Evolutionary conservation across 1,140 invertebrate genomes (phyloP), one percentile per base, ranked within the genome.

Genomic region (Drosophila ironensis): DNA sequence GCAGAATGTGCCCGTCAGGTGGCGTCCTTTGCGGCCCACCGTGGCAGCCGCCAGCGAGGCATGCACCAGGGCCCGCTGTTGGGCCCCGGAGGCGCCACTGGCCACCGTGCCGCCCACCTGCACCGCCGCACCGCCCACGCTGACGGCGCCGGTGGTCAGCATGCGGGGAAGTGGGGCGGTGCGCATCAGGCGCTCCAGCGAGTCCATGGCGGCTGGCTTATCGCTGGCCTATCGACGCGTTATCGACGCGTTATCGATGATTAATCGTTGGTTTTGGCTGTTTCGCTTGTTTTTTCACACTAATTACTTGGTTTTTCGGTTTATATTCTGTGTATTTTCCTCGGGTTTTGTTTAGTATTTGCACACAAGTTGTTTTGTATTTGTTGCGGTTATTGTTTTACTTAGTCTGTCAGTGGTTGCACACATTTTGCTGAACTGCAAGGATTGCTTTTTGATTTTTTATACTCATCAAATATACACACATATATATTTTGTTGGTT

Each of bases 1-100:
- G 80, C 95, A 96, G 91, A 97, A 97, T 35, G 95, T 96, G 50
- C 95, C 96, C 4, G 95, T 95, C 37, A 97, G 92, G 87, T 96
- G 95, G 53, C 95, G 92, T 60, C 94, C 94, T 82, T 95, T 95
- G 59, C 94, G 93, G 2, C 94, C 94, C 33, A 95, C 92, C 12
- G 92, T 91, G 25, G 94, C 93, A 1, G 94, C 94, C 57, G 94
- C 94, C 60, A 95, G 91, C 64, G 94, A 95, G 33, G 94, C 94
- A 88, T 95, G 94, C 22, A 95, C 94, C 66, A 95, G 91, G 4
- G 94, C 94, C 38, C 94, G 93, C 66, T 93, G 92, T 1, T 93
- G 93, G 27, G 53, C 77, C 5, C 72, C 75, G 33, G 69, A 57
- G 20, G 59, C 64, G 7, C 33, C 68, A 11, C 53, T 51, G 16